phyloP scores from a whole-genome alignment of 2,113 vertebrate genomes.

The Papio anubis region DNA sequence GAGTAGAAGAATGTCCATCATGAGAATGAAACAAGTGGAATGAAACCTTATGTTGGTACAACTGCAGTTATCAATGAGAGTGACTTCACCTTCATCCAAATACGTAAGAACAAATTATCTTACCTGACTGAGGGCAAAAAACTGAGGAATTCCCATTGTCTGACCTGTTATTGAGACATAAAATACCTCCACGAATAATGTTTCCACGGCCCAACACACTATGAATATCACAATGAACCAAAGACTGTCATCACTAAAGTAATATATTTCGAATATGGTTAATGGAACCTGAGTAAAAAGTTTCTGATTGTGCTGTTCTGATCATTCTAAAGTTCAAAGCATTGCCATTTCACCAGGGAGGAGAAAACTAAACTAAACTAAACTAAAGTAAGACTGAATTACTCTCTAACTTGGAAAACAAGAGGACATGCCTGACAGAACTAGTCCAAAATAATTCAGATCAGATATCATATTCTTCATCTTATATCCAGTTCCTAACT shows the following conservation, averaged over 20 bases:
- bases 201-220: not conserved
- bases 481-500: not conserved
- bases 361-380: not conserved
- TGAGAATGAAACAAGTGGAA: conserved; percentile 3
- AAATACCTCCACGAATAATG: not conserved
- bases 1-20: not conserved
- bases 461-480: not conserved
- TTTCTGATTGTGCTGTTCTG: not conserved
- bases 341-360: not conserved
- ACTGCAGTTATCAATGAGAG: not conserved
- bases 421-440: not conserved
- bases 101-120: not conserved
- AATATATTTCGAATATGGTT: conserved; percentile 17
- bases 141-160: not conserved
- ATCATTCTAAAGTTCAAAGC: conserved; percentile 53
- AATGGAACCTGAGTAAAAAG: conserved; percentile 15
- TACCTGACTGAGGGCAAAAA: not conserved
- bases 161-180: not conserved
- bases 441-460: not conserved
- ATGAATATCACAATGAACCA: not conserved
- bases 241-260: conserved; percentile 6
- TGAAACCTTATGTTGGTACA: not conserved
- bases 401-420: conserved; percentile 34
- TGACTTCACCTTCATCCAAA: not conserved
- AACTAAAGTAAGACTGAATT: not conserved